Evolutionary conservation across 1,140 invertebrate species (phyloP).

Genomic region (Scaptomyza pallida): DNA sequence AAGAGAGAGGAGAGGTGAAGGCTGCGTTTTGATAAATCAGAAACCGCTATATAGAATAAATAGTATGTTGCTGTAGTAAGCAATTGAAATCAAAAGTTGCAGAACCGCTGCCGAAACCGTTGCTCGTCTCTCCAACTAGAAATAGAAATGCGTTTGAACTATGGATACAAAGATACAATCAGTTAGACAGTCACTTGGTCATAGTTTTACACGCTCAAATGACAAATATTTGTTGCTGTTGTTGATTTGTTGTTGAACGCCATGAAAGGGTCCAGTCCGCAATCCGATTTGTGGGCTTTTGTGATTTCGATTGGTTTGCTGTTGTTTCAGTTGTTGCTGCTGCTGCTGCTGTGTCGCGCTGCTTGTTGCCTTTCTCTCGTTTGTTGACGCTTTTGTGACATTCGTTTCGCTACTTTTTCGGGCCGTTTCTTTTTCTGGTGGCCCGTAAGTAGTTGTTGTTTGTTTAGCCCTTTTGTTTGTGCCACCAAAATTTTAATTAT

Average conservation of each 20-base stretch:
- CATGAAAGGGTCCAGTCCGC: conserved; percentile 71
- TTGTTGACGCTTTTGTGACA: conserved; percentile 60
- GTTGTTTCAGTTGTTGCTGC: conserved; percentile 30
- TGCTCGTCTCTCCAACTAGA: conserved; percentile 15
- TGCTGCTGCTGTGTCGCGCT: conserved; percentile 41
- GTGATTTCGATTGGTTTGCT: conserved; percentile 71
- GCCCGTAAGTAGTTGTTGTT: conserved; percentile 33
- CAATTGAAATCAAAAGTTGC: conserved; percentile 74
- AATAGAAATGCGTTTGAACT: conserved; percentile 35
- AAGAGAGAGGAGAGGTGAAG: not conserved
- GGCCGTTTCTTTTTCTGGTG: conserved; percentile 61
- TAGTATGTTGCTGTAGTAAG: conserved; percentile 12
- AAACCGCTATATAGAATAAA: conserved; percentile 62
- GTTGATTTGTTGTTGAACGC: conserved; percentile 75
- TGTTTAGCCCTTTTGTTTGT: conserved; percentile 62
- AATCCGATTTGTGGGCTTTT: conserved; percentile 80
- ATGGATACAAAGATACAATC: conserved; percentile 19
- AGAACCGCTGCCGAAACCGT: conserved; percentile 53
- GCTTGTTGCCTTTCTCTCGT: conserved; percentile 73
- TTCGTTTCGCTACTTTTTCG: conserved; percentile 77
- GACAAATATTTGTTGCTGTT: conserved; percentile 74
- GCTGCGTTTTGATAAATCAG: conserved; percentile 6
- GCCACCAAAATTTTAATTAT: conserved; percentile 72
- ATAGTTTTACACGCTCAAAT: conserved; percentile 66
- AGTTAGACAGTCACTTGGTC: conserved; percentile 37